Evolutionary conservation across 2,797 vertebrate genomes (phyloP), one percentile per base, ranked within the genome.

Genomic region (Mormyrus proboscirostris): DNA sequence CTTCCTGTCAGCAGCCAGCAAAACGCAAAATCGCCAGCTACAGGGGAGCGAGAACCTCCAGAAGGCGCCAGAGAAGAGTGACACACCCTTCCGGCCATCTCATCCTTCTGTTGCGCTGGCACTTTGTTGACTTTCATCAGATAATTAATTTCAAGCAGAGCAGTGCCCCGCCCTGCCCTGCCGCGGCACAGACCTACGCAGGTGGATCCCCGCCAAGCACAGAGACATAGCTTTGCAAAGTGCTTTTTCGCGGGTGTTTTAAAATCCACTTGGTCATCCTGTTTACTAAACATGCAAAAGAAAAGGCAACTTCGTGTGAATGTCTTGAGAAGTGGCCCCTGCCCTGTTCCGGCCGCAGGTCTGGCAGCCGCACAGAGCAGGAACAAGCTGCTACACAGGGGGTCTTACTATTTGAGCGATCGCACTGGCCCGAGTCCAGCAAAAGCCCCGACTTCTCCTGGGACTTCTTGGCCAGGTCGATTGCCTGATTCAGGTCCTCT

Each of bases 401-500:
- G 5, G 84, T 93, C 98, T 98, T 95, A 99, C 98, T 95, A 92
- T 96, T 96, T 91, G 96, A 96, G 88, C 91, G 95, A 55, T 94
- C 94, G 22, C 93, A 93, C 0, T 95, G 51, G 0, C 94, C 92
- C 1, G 95, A 89, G 2, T 97, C 96, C 0, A 97, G 94, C 62
- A 96, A 95, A 50, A 94, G 83, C 6, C 94, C 96, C 0, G 96
- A 93, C 16, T 96, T 96, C 91, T 96, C 95, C 2, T 95, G 93
- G 0, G 94, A 94, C 91, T 95, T 97, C 94, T 97, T 98, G 88
- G 97, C 95, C 92, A 97, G 94, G 76, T 98, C 96, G 1, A 99
- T 99, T 0, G 98, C 97, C 4, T 95, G 50, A 85, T 97, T 98
- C 3, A 99, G 94, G 92, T 99, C 99, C n/a, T 97, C 96, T 82